A percentile compares a stretch with the other conserved stretches of the same genome.
phyloP scores from a whole-genome alignment of 2,888 invertebrate species.

The Agrotis ipsilon region DNA sequence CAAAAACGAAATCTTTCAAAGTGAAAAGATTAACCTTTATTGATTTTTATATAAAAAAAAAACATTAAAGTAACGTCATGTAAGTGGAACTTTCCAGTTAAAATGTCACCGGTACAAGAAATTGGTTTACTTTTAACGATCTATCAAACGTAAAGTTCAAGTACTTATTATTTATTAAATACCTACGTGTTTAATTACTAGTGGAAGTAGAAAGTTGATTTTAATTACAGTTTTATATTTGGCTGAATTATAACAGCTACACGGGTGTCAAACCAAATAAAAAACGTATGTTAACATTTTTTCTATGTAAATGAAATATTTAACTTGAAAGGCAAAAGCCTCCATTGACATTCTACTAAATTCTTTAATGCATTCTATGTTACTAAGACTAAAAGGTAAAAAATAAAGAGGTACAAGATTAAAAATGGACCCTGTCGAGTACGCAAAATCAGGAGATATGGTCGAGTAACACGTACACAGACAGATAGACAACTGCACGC shows the following conservation, averaged over 20 bases:
- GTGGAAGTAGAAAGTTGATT: background rate
- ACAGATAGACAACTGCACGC: background rate
- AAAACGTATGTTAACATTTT: too few relatives aligned
- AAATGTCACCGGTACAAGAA: slow-evolving; percentile 50
- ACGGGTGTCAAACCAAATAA: too few relatives aligned
- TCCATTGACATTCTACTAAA: too few relatives aligned
- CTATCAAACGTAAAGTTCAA: slow-evolving; percentile 29
- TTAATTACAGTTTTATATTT: background rate
- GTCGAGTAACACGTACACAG: too few relatives aligned
- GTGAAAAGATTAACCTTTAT: slow-evolving; percentile 54
- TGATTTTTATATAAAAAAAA: slow-evolving; percentile 38
- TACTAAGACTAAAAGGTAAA: too few relatives aligned
- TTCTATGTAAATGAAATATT: too few relatives aligned
- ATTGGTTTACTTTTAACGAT: slow-evolving; percentile 53
- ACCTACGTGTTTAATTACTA: slow-evolving; percentile 22
- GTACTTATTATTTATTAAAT: background rate
- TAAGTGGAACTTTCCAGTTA: slow-evolving; percentile 47
- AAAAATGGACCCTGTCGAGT: too few relatives aligned
- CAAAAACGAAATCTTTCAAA: slow-evolving; percentile 10
- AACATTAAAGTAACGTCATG: slow-evolving; percentile 16
- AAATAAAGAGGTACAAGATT: too few relatives aligned
- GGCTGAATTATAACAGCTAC: too few relatives aligned
- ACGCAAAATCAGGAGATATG: too few relatives aligned
- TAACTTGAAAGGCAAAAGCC: too few relatives aligned
- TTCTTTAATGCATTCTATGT: too few relatives aligned